Base-by-base conservation (phyloP, 2,113 vertebrate species). In the Mus spicilegus region DNA sequence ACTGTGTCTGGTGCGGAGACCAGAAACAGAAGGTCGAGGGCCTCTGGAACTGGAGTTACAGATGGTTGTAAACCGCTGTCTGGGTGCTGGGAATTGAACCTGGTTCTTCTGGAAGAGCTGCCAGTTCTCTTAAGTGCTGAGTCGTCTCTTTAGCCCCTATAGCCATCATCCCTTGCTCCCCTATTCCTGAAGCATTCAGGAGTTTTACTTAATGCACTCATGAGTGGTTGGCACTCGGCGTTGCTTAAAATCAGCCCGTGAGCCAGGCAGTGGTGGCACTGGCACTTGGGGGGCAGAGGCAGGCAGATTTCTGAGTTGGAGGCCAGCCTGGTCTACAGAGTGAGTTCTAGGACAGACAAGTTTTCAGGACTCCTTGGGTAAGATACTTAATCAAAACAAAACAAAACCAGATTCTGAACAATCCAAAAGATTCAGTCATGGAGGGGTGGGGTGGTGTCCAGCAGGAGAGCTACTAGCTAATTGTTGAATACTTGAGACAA, bases 381-480 rank as follows among this genome's bases (percentile, higher is more conserved):
- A 61, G 89, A 76, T 19, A 58, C 28, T 75, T 93, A 93, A 77
- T 88, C 46, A 61, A 72, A 91, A 42, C 33, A 22, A 20, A n/a
- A n/a, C 33, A 73, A 80, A 86, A 85, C 36, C 12, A 51, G 13
- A 51, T 94, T 76, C 51, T 24, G 70, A 91, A 90, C n/a, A 91
- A 80, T 20, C 42, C 30, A 54, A 42, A 36, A 63, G 12, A 86
- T 81, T 20, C 20, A 76, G 73, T 88, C 33, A 16, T 61, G 24
- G 4, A 0, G 19, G 33, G 11, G 5, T 1, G 69, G 36, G 10
- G 16, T 17, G 22, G 61, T 0, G 16, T 36, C 24, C 30, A n/a
- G 36, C n/a, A 7, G 2, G 17, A 24, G 65, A 58, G 30, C 72
- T 78, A 33, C 49, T n/a, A 51, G 42, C 72, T 61, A 67, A 2